These are phyloP conservation scores for Rhizomys pruinosus DNA, from an alignment of 2,113 vertebrate genomes.

Conservation along the genomic window DNA sequence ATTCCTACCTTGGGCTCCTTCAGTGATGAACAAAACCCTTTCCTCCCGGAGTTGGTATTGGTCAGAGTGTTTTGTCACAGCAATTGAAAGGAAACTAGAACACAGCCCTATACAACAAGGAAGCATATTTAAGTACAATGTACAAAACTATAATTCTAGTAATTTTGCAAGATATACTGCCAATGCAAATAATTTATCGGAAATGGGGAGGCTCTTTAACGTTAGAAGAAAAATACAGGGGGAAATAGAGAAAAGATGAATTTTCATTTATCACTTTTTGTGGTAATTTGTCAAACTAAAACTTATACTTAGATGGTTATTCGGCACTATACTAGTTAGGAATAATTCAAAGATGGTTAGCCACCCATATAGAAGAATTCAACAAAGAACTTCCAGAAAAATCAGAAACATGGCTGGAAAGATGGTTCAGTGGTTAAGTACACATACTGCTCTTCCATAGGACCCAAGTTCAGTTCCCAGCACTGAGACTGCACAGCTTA, in stretches of 20 bases:
- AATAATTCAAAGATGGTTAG: slow-evolving; percentile 50
- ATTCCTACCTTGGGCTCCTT: no score
- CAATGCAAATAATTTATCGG: slow-evolving; percentile 45
- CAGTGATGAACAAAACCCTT: no score
- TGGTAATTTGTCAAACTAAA: slow-evolving; percentile 36
- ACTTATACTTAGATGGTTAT: slow-evolving; percentile 29
- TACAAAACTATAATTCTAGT: not conserved
- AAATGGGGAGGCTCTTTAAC: slow-evolving; percentile 47
- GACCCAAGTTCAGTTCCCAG: no score
- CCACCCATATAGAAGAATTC: slow-evolving; percentile 46
- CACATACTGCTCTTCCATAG: no score
- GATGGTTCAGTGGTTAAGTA: no score
- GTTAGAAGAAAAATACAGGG: slow-evolving; percentile 1
- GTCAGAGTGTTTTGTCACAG: no score
- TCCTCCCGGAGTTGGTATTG: no score
- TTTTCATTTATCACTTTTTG: slow-evolving; percentile 51
- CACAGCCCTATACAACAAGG: not conserved
- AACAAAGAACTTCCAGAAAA: slow-evolving; percentile 16
- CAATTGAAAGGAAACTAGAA: no score
- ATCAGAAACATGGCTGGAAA: slow-evolving; percentile 56
- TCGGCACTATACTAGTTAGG: slow-evolving; percentile 36
- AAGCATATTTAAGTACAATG: slow-evolving; percentile 28
- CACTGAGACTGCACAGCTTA: no score
- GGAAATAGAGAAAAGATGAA: slow-evolving; percentile 45
- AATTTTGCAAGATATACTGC: slow-evolving; percentile 42